Evolutionary conservation across 2,113 vertebrate species (phyloP).

Genomic region (Nyctibius bracteatus): DNA sequence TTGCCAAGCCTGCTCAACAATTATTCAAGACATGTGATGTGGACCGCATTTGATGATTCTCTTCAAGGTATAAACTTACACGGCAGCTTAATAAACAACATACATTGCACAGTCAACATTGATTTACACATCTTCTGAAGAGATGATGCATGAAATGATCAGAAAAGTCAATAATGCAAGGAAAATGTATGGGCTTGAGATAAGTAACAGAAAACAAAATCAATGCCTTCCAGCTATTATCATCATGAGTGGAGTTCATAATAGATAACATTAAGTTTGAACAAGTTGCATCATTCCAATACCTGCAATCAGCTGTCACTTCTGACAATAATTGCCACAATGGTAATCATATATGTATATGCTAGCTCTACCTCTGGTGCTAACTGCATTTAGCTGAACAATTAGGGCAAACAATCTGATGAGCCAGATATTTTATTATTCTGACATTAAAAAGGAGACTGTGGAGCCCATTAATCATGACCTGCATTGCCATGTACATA

Average conservation of each 20-base stretch:
- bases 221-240: constrained; percentile 81
- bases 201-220: constrained; percentile 81
- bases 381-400: constrained; percentile 63
- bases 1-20: constrained; percentile 73
- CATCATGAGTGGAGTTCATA: constrained; percentile 77
- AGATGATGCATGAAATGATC: constrained; percentile 81
- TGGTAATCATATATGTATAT: constrained; percentile 24
- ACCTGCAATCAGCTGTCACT: constrained; percentile 74
- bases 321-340: constrained; percentile 66
- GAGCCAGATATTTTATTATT: constrained; percentile 50
- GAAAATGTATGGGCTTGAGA: constrained; percentile 76
- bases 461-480: constrained; percentile 54
- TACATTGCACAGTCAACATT: constrained; percentile 76
- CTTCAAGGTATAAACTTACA: constrained; percentile 70
- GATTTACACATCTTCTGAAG: constrained; percentile 81
- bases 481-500: constrained; percentile 27
- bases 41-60: constrained; percentile 61
- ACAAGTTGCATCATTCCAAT: constrained; percentile 76
- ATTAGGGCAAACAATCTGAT: constrained; percentile 27
- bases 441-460: constrained; percentile 50
- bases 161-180: constrained; percentile 79
- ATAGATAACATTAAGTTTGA: constrained; percentile 79
- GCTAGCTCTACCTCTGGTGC: constrained; percentile 26
- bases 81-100: constrained; percentile 74
- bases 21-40: constrained; percentile 66